Evolutionary conservation across 1,140 invertebrate genomes (phyloP).

Genomic region (Harpegnathos saltator): DNA sequence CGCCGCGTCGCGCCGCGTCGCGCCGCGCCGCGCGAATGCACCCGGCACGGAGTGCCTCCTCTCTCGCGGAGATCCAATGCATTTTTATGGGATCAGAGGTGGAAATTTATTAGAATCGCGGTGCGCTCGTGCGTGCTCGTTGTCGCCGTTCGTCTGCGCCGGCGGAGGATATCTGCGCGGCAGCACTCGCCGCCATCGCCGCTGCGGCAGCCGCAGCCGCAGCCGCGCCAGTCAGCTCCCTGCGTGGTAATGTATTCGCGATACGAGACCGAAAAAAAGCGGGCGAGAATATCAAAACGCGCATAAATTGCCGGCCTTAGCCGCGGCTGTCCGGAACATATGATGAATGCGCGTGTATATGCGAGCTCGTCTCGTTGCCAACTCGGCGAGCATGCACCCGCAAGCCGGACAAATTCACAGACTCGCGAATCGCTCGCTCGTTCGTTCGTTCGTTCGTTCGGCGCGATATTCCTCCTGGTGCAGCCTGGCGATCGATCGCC

Average conservation of each 20-base stretch:
- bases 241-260: constrained; percentile 74
- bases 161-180: constrained; percentile 60
- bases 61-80: constrained; percentile 74
- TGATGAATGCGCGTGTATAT: constrained; percentile 72
- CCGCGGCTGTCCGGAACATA: constrained; percentile 64
- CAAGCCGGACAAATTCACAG: constrained; percentile 52
- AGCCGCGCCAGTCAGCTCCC: constrained; percentile 13
- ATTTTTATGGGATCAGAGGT: constrained; percentile 82
- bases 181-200: constrained; percentile 27
- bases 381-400: constrained; percentile 53
- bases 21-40: too few relatives aligned
- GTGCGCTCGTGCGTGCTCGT: constrained; percentile 52
- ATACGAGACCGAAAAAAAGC: constrained; percentile 65
- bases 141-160: constrained; percentile 37
- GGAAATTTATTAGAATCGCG: constrained; percentile 80
- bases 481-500: not conserved
- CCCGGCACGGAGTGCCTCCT: constrained; percentile 23
- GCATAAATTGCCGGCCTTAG: constrained; percentile 77
- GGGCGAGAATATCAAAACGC: constrained; percentile 77
- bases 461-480: constrained; percentile 3
- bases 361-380: constrained; percentile 52
- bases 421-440: constrained; percentile 56
- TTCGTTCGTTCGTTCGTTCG: not conserved
- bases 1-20: not conserved
- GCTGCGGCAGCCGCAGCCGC: constrained; percentile 21